A percentile compares a stretch with the other conserved stretches of the same genome.
phyloP scores from a whole-genome alignment of 37 sponge, comb jelly and placozoan species.

The Lycopodina hypogea region DNA sequence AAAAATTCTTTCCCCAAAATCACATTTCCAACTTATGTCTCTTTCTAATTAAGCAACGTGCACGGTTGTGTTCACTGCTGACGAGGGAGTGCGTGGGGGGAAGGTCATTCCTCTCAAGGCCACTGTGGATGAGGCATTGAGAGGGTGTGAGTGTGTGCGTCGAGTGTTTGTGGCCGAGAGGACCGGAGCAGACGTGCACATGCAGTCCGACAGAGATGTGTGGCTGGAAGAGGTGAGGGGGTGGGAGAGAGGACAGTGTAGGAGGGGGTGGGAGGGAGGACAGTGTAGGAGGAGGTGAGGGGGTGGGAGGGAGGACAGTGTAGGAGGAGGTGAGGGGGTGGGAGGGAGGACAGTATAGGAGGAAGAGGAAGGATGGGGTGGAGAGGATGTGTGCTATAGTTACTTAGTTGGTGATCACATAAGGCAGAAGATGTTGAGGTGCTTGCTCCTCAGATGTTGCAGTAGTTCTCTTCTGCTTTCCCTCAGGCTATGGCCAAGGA shows the following conservation, averaged over 20 bases:
- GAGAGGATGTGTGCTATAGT: background rate
- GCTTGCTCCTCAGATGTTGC: background rate
- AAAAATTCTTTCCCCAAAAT: too few relatives aligned
- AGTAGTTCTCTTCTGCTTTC: background rate
- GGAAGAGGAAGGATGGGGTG: background rate
- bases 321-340: background rate
- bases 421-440: background rate
- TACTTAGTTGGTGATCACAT: background rate
- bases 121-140: constrained; percentile 81
- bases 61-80: constrained; percentile 83
- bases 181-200: constrained; percentile 74
- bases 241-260: background rate
- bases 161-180: constrained; percentile 79
- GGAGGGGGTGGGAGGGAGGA: background rate
- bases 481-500: constrained; percentile 79
- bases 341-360: background rate
- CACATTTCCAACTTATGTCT: too few relatives aligned
- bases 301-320: too few relatives aligned
- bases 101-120: constrained; percentile 81
- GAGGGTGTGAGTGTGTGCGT: constrained; percentile 61
- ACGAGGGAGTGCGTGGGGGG: constrained; percentile 88
- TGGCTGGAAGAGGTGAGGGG: constrained; percentile 65
- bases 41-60: constrained; percentile 24
- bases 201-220: constrained; percentile 63
- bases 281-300: background rate